A percentile compares a stretch with the other conserved stretches of the same genome.
Conservation (phyloP, 35 echinoderm and acorn worm species). For the Heliocidaris erythrogramma region DNA sequence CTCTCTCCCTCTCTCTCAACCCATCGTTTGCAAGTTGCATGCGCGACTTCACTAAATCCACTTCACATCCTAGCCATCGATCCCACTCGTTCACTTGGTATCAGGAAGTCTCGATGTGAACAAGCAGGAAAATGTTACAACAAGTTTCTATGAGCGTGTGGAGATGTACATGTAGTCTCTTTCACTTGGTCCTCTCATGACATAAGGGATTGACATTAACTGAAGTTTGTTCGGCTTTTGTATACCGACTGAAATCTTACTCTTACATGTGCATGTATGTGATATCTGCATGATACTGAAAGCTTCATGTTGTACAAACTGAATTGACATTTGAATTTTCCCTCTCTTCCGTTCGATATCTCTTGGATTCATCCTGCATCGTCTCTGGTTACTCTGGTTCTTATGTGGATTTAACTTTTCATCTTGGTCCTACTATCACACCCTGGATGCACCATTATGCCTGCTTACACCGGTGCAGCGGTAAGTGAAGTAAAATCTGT, state of each 20-base stretch:
- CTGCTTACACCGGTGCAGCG: conserved; percentile 45
- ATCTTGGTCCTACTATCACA: background rate
- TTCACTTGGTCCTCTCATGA: background rate
- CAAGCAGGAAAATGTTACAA: background rate
- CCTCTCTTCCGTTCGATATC: background rate
- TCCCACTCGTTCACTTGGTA: background rate
- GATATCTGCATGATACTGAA: background rate
- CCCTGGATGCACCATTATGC: conserved; percentile 25
- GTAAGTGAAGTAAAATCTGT: background rate
- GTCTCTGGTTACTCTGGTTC: background rate
- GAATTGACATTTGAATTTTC: background rate
- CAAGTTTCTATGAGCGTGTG: background rate
- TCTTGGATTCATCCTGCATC: background rate
- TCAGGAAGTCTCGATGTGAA: background rate
- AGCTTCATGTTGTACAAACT: background rate
- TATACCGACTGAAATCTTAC: background rate
- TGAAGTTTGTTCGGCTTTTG: background rate
- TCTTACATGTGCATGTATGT: background rate
- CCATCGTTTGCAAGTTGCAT: background rate
- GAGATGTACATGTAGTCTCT: background rate
- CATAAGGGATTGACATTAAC: background rate
- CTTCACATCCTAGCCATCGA: background rate
- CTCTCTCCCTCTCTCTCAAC: background rate
- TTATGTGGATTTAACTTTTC: background rate
- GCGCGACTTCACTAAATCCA: background rate